These are phyloP conservation scores for Ahaetulla prasina DNA, from an alignment of 2,113 vertebrate species.

Conservation along the genomic window DNA sequence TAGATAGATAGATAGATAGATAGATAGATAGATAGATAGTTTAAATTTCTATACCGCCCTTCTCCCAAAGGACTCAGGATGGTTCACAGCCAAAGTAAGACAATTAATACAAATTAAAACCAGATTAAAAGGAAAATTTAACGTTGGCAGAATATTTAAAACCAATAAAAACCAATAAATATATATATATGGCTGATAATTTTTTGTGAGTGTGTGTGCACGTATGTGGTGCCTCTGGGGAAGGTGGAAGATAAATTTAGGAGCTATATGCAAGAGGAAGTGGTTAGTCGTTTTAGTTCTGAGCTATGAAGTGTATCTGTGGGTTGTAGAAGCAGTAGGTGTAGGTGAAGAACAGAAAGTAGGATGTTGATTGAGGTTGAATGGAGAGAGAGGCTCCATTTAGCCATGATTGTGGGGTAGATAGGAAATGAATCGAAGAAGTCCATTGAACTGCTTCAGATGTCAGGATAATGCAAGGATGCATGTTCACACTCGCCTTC, in stretches of 20 bases:
- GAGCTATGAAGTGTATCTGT: conserved; percentile 41
- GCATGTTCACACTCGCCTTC: not conserved
- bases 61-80: too few species aligned
- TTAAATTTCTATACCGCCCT: too few species aligned
- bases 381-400: not conserved
- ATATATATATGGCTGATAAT: not conserved
- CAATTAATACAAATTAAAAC: too few species aligned
- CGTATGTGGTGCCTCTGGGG: not conserved
- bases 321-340: not conserved
- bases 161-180: too few species aligned
- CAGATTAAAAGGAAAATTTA: too few species aligned
- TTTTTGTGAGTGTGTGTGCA: not conserved
- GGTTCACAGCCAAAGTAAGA: too few species aligned
- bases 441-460: not conserved
- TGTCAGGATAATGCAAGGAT: not conserved
- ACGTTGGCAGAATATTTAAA: too few species aligned
- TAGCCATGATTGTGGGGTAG: not conserved
- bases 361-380: not conserved
- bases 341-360: not conserved
- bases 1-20: too few species aligned
- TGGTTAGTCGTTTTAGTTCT: conserved; percentile 56
- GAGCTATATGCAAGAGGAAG: conserved; percentile 55
- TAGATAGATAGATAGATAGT: too few species aligned
- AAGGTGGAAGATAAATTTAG: conserved; percentile 55
- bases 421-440: not conserved